phyloP scores from a whole-genome alignment of 1,140 invertebrate species.

The Frieseomelitta varia region DNA sequence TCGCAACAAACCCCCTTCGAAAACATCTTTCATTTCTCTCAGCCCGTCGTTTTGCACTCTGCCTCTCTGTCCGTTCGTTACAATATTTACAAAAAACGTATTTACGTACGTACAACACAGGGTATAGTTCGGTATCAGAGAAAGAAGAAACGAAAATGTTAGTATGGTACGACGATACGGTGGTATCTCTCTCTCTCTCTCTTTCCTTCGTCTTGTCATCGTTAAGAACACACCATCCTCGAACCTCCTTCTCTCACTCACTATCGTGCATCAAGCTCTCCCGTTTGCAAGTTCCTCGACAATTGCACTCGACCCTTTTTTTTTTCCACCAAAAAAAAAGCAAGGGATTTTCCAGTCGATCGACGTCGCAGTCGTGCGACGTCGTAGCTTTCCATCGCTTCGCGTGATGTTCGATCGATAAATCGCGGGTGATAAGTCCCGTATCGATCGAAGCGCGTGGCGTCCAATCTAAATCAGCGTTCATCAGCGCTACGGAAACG shows the following conservation, averaged over 20 bases:
- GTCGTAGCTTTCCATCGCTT: not conserved
- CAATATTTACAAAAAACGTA: conserved; percentile 78
- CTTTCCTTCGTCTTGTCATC: not conserved
- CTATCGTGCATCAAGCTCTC: not conserved
- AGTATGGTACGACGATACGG: conserved; percentile 46
- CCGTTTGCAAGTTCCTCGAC: not conserved
- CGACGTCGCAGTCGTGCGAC: not conserved
- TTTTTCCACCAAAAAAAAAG: not conserved
- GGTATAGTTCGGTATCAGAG: conserved; percentile 36
- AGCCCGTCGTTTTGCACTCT: not conserved
- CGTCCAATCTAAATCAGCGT: conserved; percentile 4
- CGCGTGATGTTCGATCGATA: not conserved
- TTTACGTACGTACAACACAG: conserved; percentile 77
- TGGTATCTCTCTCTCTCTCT: conserved; percentile 11
- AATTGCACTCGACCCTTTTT: conserved; percentile 11
- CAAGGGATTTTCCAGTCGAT: conserved; percentile 15
- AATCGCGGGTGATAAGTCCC: too few species aligned
- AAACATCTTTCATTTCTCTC: conserved; percentile 59
- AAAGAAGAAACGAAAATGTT: conserved; percentile 31
- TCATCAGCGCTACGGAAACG: conserved; percentile 37
- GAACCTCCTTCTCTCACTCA: not conserved
- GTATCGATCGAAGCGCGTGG: not conserved
- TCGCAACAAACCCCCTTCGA: conserved; percentile 47
- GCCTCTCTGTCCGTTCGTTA: conserved; percentile 65
- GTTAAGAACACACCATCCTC: not conserved